Conservation (phyloP, 2,113 vertebrate species). For the Pogona vitticeps region DNA sequence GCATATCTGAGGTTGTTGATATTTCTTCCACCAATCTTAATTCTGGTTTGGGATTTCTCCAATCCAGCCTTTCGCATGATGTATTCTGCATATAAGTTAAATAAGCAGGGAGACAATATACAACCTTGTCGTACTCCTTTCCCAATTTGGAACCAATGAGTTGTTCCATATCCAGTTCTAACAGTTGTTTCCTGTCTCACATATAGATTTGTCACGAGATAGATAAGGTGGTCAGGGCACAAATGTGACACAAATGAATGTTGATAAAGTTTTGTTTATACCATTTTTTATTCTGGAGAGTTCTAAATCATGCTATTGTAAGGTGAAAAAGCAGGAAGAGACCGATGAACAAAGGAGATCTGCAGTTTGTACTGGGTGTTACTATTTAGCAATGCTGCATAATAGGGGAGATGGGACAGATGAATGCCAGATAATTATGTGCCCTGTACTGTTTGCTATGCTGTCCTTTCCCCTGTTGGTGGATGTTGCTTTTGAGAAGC, state of each 20-base stretch:
- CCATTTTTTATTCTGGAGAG: not conserved
- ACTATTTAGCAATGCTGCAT: not conserved
- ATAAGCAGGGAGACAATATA: too few species aligned
- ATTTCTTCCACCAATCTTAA: too few species aligned
- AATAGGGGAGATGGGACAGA: not conserved
- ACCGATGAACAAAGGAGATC: not conserved
- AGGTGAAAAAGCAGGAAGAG: not conserved
- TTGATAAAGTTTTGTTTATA: not conserved
- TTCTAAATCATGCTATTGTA: not conserved
- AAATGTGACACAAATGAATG: not conserved
- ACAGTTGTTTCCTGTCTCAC: too few species aligned
- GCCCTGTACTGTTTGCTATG: not conserved
- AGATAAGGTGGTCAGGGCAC: too few species aligned
- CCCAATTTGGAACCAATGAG: too few species aligned
- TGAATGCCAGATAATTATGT: not conserved
- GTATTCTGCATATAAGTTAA: too few species aligned
- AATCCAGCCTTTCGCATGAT: too few species aligned
- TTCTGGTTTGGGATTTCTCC: too few species aligned
- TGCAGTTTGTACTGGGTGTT: not conserved
- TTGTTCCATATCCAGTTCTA: too few species aligned
- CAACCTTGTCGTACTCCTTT: too few species aligned
- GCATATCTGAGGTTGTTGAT: too few species aligned
- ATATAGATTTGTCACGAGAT: too few species aligned
- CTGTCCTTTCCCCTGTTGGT: not conserved
- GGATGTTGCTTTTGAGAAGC: not conserved